A percentile compares a stretch with the other conserved stretches of the same genome.
phyloP scores from a whole-genome alignment of 30 jellyfish, hydroid and myxozoan species.

The Turritopsis dohrnii region DNA sequence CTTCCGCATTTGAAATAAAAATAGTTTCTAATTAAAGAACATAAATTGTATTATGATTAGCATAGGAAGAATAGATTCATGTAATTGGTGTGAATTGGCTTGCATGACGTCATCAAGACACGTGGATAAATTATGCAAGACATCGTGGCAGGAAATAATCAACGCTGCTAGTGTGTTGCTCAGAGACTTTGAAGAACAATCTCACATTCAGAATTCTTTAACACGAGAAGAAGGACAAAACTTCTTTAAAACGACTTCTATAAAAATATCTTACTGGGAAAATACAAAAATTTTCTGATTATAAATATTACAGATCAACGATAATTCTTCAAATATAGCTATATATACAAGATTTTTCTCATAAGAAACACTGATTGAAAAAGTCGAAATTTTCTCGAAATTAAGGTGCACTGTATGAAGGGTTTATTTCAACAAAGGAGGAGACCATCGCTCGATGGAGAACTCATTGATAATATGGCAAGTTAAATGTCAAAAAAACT shows the following conservation, averaged over 20 bases:
- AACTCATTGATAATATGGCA: background rate
- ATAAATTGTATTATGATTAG: background rate
- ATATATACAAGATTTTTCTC: background rate
- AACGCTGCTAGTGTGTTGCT: background rate
- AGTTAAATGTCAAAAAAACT: too few relatives aligned
- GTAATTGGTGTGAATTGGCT: background rate
- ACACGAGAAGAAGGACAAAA: too few relatives aligned
- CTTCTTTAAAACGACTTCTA: too few relatives aligned
- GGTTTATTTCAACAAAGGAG: background rate
- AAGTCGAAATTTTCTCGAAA: too few relatives aligned
- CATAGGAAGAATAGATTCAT: background rate
- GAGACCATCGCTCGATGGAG: background rate
- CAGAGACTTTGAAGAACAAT: too few relatives aligned
- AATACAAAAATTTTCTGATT: background rate
- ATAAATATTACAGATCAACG: background rate
- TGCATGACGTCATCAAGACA: background rate
- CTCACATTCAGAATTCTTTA: background rate
- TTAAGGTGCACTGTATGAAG: background rate
- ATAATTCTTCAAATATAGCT: background rate
- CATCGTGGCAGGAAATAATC: background rate
- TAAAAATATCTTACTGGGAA: background rate
- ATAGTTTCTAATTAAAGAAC: background rate
- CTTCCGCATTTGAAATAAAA: background rate
- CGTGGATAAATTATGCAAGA: background rate
- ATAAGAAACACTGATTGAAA: background rate